Evolutionary conservation across 1,140 invertebrate species (phyloP), one percentile per base, ranked within the genome.

Genomic region (Oscheius sp.): DNA sequence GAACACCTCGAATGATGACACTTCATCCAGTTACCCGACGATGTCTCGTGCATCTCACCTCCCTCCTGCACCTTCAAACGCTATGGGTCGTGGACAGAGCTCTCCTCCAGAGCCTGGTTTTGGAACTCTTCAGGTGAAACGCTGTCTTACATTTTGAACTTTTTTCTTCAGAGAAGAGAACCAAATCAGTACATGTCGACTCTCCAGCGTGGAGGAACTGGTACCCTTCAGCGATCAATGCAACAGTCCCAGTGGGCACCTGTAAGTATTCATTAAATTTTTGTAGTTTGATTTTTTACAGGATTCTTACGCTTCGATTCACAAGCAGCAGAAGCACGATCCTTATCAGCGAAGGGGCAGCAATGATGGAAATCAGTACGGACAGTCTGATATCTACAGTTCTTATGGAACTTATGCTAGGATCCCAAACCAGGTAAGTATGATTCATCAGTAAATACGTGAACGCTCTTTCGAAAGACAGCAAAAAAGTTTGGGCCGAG

Each of bases 331-430:
- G 59, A 42, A 74, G 15, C 35, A 31, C n/a, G 32, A 61, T 29
- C 31, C 59, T 1, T 59, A 58, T 10, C 59, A 71, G 49, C n/a
- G 69, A 20, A n/a, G 69, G 38, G 62, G 59, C 36, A 64, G 59
- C 28, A 58, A 58, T 18, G 69, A 71, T 10, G 26, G 18, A 0
- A n/a, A 38, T 2, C 52, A 49, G 18, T 74, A 74, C 35, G 72
- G 72, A 68, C 52, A 35, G 32, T 52, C 68, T 13, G 72, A 71
- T 35, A 26, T 34, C 36, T 63, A 63, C 26, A 65, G 65, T 20
- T 38, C 34, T 20, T 74, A 74, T 58, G 72, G 49, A 32, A 74
- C 68, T 35, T 74, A 74, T 52, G 64, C 72, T 34, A 74, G 72
- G 45, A 66, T 74, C 42, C 72, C 64, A 28, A 58, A 66, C 29